These are phyloP conservation scores for Anas bahamensis DNA, from an alignment of 2,797 vertebrate genomes.

Conservation along the genomic window DNA sequence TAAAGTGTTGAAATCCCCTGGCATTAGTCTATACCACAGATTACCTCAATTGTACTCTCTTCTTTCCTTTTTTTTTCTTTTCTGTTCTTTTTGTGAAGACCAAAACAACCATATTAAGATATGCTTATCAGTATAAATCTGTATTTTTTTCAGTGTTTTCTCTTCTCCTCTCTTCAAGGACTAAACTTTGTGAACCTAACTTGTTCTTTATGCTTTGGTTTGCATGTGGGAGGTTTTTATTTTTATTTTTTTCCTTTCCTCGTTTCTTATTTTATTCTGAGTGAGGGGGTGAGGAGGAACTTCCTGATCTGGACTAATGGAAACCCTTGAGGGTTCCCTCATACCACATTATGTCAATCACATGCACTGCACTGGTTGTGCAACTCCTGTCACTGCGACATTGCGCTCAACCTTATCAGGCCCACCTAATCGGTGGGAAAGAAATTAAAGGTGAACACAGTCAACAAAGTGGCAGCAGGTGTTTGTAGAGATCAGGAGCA, in stretches of 20 bases:
- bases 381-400: not conserved
- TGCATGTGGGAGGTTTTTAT: not conserved
- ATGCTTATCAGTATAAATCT: not conserved
- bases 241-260: not conserved
- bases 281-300: not conserved
- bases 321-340: not conserved
- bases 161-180: not conserved
- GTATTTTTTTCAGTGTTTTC: not conserved
- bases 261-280: not conserved
- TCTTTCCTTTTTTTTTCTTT: not conserved
- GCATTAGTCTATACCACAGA: not conserved
- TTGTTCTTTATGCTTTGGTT: not conserved
- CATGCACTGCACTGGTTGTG: not conserved
- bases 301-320: not conserved
- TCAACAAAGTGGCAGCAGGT: not conserved
- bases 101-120: not conserved
- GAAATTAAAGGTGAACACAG: not conserved
- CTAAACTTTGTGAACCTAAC: not conserved
- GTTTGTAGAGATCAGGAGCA: not conserved
- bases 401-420: not conserved
- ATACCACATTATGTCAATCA: not conserved
- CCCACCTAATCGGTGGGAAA: fast-evolving
- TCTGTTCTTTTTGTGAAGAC: not conserved
- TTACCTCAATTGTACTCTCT: not conserved
- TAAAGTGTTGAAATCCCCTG: not conserved